phyloP scores from a whole-genome alignment of 2,888 invertebrate species.

The Diaperis boleti region DNA sequence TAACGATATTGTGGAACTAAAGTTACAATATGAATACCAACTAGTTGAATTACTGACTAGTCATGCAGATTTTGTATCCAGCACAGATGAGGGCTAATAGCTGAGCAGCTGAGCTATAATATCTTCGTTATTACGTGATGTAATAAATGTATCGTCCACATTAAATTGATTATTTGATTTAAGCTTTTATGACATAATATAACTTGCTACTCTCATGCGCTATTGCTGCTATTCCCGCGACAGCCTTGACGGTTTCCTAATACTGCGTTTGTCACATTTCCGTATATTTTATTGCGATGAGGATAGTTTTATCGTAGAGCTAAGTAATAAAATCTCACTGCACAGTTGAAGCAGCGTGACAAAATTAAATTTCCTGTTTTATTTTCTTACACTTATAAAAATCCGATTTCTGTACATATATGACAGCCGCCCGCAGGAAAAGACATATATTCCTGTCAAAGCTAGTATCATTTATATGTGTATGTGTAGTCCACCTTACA shows the following conservation, averaged over 20 bases:
- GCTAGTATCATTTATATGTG: slow-evolving; percentile 55
- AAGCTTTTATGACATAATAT: not conserved
- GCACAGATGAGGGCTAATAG: not conserved
- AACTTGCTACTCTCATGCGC: not conserved
- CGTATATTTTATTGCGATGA: slow-evolving; percentile 5
- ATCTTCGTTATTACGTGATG: slow-evolving; percentile 1
- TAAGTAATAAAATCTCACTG: slow-evolving; percentile 11
- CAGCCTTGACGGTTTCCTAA: slow-evolving; percentile 2
- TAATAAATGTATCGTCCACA: slow-evolving; percentile 2
- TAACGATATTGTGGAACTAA: not conserved
- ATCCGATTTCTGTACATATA: slow-evolving; percentile 45
- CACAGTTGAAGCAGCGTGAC: not conserved
- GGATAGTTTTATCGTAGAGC: slow-evolving; percentile 8
- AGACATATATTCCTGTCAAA: slow-evolving; percentile 56
- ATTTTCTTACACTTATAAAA: slow-evolving; percentile 15
- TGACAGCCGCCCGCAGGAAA: slow-evolving; percentile 53
- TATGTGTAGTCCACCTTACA: slow-evolving; percentile 54
- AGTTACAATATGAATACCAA: slow-evolving; percentile 4
- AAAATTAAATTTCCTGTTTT: slow-evolving; percentile 9
- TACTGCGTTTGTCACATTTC: slow-evolving; percentile 3
- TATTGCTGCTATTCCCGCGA: not conserved
- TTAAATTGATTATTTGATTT: slow-evolving; percentile 12
- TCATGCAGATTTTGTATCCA: slow-evolving; percentile 2
- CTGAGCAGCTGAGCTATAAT: not conserved
- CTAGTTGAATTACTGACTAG: slow-evolving; percentile 8